A percentile compares a stretch with the other conserved stretches of the same genome.
Evolutionary conservation across 2,888 invertebrate genomes (phyloP).

Genomic region (Epirrhoe tristata): DNA sequence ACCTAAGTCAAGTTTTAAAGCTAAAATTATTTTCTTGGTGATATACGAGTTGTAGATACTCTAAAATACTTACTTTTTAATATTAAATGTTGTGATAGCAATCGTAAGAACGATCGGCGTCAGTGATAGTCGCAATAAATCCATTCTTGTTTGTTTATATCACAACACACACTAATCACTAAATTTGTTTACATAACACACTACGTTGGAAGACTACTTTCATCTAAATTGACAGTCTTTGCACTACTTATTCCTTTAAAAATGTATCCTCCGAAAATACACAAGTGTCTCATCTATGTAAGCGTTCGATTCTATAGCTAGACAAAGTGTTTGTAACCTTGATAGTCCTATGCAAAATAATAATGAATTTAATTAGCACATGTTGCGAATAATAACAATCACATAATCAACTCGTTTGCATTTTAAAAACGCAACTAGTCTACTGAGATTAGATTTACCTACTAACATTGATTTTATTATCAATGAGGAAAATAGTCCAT

Average conservation of each 20-base stretch:
- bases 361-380: conserved; percentile 29
- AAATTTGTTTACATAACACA: conserved; percentile 6
- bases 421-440: conserved; percentile 26
- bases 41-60: neutral
- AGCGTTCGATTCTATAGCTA: neutral
- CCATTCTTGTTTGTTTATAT: conserved; percentile 58
- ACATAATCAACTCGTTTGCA: conserved; percentile 24
- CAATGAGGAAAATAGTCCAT: no score
- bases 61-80: conserved; percentile 48
- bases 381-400: conserved; percentile 34
- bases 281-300: conserved; percentile 2
- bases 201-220: conserved; percentile 24
- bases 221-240: conserved; percentile 15
- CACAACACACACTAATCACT: conserved; percentile 14
- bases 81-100: conserved; percentile 47
- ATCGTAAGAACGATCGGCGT: conserved; percentile 70
- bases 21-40: no score
- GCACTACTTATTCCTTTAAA: neutral
- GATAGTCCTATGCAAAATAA: conserved; percentile 24
- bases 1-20: no score
- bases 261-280: neutral
- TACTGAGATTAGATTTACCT: conserved; percentile 16
- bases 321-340: conserved; percentile 23
- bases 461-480: neutral
- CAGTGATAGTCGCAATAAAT: conserved; percentile 65